These are phyloP conservation scores for Callithrix jacchus DNA, from an alignment of 2,113 vertebrate species.

Conservation along the genomic window DNA sequence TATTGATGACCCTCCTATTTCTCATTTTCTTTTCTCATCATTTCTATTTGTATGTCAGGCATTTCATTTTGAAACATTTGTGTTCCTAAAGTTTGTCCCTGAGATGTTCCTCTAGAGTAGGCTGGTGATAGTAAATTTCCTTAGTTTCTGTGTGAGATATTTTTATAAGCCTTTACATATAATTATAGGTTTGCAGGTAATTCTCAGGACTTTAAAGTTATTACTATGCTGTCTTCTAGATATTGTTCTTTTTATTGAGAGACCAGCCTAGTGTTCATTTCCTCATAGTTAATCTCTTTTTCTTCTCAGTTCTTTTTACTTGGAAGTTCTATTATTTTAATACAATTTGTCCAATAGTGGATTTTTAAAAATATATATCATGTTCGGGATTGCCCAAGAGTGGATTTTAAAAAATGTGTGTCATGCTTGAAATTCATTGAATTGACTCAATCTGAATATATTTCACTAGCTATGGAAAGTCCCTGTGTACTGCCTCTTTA, in stretches of 20 bases:
- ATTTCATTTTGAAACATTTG: not conserved
- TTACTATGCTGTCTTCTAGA: not conserved
- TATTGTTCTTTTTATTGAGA: not conserved
- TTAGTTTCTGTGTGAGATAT: not conserved
- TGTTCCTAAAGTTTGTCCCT: not conserved
- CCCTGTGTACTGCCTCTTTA: not conserved
- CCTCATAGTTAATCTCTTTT: not conserved
- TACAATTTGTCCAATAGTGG: not conserved
- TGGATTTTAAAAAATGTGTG: not conserved
- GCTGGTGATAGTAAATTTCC: not conserved
- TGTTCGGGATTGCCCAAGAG: not conserved
- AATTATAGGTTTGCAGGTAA: not conserved
- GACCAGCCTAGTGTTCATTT: not conserved
- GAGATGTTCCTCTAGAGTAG: not conserved
- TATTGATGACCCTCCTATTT: not conserved
- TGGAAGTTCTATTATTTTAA: not conserved
- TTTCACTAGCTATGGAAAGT: not conserved
- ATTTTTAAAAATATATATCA: not conserved
- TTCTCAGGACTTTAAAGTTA: not conserved
- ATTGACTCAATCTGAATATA: not conserved
- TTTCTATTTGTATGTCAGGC: not conserved
- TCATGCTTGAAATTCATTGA: not conserved
- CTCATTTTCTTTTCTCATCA: not conserved
- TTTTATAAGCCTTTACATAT: not conserved
- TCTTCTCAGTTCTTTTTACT: not conserved